Percentiles rank a stretch among this genome's conserved stretches.
Conservation (phyloP, 2,888 invertebrate species). For the Drosophila antonietae region DNA sequence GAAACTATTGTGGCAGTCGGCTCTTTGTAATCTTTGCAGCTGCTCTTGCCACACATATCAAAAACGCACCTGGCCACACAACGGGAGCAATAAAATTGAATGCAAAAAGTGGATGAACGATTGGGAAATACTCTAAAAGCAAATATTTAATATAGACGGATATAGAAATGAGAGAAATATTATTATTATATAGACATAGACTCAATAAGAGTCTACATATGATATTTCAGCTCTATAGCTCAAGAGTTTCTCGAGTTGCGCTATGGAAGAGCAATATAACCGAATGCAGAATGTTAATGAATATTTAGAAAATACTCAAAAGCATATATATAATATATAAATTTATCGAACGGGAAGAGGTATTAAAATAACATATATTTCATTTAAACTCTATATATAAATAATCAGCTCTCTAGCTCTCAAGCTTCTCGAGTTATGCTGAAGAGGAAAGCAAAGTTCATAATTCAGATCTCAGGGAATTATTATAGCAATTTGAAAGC, state of each 20-base stretch:
- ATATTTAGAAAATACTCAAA: too few relatives aligned
- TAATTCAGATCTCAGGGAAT: background rate
- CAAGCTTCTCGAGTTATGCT: background rate
- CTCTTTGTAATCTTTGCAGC: constrained; percentile 47
- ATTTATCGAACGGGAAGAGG: too few relatives aligned
- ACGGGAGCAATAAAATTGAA: constrained; percentile 5
- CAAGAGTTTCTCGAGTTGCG: background rate
- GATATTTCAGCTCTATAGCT: background rate
- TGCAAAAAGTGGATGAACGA: background rate
- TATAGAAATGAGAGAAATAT: too few relatives aligned
- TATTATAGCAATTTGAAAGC: background rate
- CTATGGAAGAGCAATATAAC: background rate
- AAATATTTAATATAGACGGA: background rate
- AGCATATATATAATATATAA: too few relatives aligned
- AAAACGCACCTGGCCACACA: constrained; percentile 56
- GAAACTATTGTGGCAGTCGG: constrained; percentile 31
- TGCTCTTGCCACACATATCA: constrained; percentile 40
- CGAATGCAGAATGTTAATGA: too few relatives aligned
- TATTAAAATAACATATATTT: too few relatives aligned
- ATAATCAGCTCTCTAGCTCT: too few relatives aligned
- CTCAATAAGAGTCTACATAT: background rate
- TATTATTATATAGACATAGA: too few relatives aligned
- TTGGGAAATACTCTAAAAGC: background rate
- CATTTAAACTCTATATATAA: background rate
- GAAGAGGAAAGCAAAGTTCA: background rate